phyloP scores from a whole-genome alignment of 2,888 invertebrate genomes.

The Lampropteryx suffumata region DNA sequence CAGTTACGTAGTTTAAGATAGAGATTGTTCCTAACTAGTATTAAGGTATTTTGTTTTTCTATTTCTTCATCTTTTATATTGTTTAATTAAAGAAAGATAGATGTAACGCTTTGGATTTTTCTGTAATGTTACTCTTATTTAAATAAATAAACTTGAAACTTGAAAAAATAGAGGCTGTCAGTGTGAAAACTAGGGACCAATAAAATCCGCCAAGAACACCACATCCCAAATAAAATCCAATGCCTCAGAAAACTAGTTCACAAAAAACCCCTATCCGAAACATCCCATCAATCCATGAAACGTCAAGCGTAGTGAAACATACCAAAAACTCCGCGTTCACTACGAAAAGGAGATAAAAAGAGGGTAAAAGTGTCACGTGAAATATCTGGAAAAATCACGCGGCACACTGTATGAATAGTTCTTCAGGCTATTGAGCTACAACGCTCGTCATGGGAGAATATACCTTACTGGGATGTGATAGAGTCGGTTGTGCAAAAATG shows the following conservation, averaged over 20 bases:
- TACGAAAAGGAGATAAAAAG: constrained; percentile 37
- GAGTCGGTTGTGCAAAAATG: constrained; percentile 31
- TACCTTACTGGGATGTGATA: constrained; percentile 25
- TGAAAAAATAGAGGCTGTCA: too few species aligned
- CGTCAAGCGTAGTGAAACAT: constrained; percentile 29
- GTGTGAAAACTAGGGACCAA: too few species aligned
- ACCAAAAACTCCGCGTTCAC: constrained; percentile 33
- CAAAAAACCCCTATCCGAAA: constrained; percentile 1
- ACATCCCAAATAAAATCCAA: background rate
- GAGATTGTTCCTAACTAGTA: too few species aligned
- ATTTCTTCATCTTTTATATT: too few species aligned
- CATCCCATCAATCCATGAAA: constrained; percentile 24
- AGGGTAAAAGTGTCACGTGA: constrained; percentile 35
- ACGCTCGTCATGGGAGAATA: constrained; percentile 27
- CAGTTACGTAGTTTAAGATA: too few species aligned
- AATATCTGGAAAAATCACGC: constrained; percentile 47
- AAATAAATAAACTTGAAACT: too few species aligned
- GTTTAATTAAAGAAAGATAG: too few species aligned
- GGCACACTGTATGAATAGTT: constrained; percentile 53
- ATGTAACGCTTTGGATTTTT: too few species aligned
- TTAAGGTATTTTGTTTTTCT: too few species aligned
- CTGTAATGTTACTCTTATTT: too few species aligned
- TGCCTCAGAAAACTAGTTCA: constrained; percentile 3
- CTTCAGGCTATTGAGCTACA: constrained; percentile 53
- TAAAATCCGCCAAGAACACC: too few species aligned